Evolutionary conservation across 2,113 vertebrate species (phyloP).

Genomic region (Ceuthmochares aereus): DNA sequence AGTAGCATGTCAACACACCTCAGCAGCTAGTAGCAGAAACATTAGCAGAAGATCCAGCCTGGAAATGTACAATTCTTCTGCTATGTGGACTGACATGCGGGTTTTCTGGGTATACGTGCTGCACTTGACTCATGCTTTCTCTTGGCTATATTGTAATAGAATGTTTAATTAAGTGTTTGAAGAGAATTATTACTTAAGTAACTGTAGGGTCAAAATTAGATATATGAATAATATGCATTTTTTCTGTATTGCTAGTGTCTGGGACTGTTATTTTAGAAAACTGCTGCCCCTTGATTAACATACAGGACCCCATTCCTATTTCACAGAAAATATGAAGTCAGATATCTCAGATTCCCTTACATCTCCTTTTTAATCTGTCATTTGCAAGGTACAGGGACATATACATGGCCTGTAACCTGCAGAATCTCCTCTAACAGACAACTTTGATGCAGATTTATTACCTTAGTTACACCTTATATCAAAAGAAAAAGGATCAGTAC

Average conservation of each 20-base stretch:
- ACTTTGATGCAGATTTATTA: not conserved
- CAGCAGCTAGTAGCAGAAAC: not conserved
- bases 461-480: not conserved
- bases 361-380: not conserved
- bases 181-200: not conserved
- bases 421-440: not conserved
- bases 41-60: not conserved
- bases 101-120: not conserved
- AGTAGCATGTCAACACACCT: not conserved
- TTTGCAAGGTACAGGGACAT: not conserved
- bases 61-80: fast-evolving
- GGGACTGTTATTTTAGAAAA: not conserved
- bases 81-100: not conserved
- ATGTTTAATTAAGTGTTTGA: not conserved
- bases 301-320: not conserved
- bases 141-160: not conserved
- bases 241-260: not conserved
- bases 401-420: not conserved
- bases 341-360: not conserved
- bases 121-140: not conserved
- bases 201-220: not conserved
- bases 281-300: not conserved
- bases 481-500: not conserved
- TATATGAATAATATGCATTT: not conserved
- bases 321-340: not conserved